These are phyloP conservation scores for Ispidina lecontei DNA, from an alignment of 2,797 vertebrate species.

Conservation along the genomic window DNA sequence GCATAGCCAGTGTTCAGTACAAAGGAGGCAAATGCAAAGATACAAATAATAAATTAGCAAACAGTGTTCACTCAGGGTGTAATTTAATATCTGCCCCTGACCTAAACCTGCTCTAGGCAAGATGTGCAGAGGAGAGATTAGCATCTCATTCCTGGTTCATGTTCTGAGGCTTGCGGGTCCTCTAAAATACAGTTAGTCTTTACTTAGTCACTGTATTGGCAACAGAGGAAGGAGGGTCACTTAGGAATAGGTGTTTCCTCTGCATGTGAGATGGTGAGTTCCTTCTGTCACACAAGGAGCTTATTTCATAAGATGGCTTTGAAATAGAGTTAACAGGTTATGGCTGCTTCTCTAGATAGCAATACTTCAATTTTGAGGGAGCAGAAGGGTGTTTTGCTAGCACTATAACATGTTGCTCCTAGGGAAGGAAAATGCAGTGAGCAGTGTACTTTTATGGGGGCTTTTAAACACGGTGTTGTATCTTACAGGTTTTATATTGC, in stretches of 20 bases:
- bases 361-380: not conserved
- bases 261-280: not conserved
- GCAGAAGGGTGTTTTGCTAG: not conserved
- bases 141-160: not conserved
- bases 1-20: not conserved
- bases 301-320: not conserved
- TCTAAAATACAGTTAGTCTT: not conserved
- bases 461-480: not conserved
- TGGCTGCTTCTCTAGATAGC: not conserved
- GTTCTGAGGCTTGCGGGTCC: not conserved
- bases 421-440: not conserved
- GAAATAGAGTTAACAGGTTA: not conserved
- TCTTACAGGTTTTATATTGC: not conserved
- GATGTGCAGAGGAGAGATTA: not conserved
- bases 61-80: not conserved
- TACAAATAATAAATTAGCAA: not conserved
- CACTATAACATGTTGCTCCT: not conserved
- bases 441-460: not conserved
- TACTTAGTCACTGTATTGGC: accelerated
- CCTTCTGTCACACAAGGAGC: not conserved
- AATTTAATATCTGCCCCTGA: not conserved
- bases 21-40: not conserved
- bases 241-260: not conserved
- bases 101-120: not conserved
- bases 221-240: not conserved